Conservation (phyloP, 2,113 vertebrate species). For the Ia io region DNA sequence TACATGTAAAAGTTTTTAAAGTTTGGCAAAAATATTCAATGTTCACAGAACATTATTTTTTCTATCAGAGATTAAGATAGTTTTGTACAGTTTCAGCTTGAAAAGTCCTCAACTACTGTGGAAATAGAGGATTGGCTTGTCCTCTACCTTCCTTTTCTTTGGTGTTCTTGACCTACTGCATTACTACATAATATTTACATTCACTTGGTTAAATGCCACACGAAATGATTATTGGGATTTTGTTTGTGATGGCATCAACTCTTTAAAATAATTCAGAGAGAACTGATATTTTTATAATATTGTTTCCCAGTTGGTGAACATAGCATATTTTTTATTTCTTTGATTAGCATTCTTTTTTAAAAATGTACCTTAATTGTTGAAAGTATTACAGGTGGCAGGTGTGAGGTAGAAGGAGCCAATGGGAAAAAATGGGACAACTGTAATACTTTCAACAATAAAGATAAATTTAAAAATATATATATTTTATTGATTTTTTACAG, state of each 20-base stretch:
- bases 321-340: background rate
- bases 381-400: no score
- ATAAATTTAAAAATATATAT: no score
- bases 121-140: background rate
- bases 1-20: background rate
- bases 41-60: background rate
- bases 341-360: no score
- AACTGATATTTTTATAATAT: background rate
- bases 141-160: background rate
- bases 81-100: background rate
- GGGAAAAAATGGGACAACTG: no score
- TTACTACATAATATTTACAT: conserved; percentile 3
- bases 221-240: background rate
- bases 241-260: background rate
- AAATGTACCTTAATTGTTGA: no score
- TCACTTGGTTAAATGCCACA: background rate
- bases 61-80: background rate
- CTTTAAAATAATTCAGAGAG: background rate
- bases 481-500: no score
- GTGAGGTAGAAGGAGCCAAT: no score
- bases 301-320: background rate
- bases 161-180: background rate
- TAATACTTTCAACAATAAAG: no score
- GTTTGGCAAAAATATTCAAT: conserved; percentile 2
- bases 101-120: background rate